Base-by-base conservation (phyloP, 2,888 invertebrate genomes). In the Junonia oenone region DNA sequence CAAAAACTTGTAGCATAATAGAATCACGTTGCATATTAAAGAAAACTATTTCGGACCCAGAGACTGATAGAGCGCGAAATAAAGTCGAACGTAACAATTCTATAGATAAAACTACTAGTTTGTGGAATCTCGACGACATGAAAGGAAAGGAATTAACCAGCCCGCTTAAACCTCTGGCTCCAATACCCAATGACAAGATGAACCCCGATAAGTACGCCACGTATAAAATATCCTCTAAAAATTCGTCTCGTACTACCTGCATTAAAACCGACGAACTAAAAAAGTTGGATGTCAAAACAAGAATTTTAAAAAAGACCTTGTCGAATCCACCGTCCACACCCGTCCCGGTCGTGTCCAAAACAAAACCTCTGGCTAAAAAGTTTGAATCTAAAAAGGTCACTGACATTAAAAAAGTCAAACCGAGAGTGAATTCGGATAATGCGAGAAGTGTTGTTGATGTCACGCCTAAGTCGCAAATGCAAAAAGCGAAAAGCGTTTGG, bases 1-100 rank as follows among this genome's bases (percentile, higher is more conserved):
- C 94, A 0, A 93, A 93, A 72, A 94, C 94, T 64, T 93, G 93
- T 74, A 93, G 93, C 69, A 93, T 93, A 57, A 93, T 93, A 51
- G 93, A 93, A 76, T 93, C 93, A 0, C 91, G 93, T 59, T 94
- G 94, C 72, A 92, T 94, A 64, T 76, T 93, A 49, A 93, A 93
- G 72, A 93, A 93, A 72, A 80, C 89, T 8, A 84, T 85, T 67
- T 91, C 92, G 2, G 85, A 89, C 67, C 83, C 91, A 0, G 75
- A 86, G 57, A 76, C 76, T 63, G 75, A 79, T 59, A 72, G 76
- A 68, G 63, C 71, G 48, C 73, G 81, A 53, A 83, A 76, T 66
- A 84, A 81, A 76, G 83, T 89, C 52, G 68, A 78, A 57, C 80
- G 86, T 56, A 89, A 86, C 62, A 89, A 90, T 68, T 90, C 90